Conservation (phyloP, 2,797 vertebrate species). For the Aselliscus stoliczkanus region DNA sequence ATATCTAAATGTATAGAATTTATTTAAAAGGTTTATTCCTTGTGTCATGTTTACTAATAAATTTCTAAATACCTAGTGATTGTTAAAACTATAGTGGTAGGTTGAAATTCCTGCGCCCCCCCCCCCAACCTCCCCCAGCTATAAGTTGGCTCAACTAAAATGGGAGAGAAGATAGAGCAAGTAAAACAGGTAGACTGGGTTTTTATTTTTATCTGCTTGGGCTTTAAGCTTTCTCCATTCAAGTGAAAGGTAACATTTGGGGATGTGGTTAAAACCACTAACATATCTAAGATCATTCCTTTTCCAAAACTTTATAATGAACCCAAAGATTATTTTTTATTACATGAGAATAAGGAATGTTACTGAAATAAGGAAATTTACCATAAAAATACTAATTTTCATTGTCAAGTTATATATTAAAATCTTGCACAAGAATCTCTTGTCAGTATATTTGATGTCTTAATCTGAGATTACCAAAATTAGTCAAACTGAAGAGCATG, state of each 20-base stretch:
- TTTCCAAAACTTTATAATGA: neutral
- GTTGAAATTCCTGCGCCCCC: too few relatives aligned
- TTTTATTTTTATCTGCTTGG: neutral
- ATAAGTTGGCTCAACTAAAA: neutral
- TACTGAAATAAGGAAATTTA: neutral
- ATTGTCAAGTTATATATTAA: constrained; percentile 33
- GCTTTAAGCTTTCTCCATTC: neutral
- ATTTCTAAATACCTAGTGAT: neutral
- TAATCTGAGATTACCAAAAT: neutral
- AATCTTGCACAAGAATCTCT: neutral
- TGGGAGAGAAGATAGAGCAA: neutral
- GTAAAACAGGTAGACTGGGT: neutral
- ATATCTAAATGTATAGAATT: neutral
- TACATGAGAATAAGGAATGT: neutral
- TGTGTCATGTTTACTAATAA: neutral
- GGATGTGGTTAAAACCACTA: neutral
- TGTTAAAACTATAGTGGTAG: neutral
- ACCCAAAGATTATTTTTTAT: neutral
- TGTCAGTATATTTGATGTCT: neutral
- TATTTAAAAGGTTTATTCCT: neutral
- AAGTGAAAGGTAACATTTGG: neutral
- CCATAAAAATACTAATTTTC: constrained; percentile 29
- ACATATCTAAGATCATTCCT: neutral
- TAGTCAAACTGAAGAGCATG: constrained; percentile 64
- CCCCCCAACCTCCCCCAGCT: neutral